Evolutionary conservation across 2,113 vertebrate genomes (phyloP), one percentile per base, ranked within the genome.

Genomic region (Lichenostomus cassidix): DNA sequence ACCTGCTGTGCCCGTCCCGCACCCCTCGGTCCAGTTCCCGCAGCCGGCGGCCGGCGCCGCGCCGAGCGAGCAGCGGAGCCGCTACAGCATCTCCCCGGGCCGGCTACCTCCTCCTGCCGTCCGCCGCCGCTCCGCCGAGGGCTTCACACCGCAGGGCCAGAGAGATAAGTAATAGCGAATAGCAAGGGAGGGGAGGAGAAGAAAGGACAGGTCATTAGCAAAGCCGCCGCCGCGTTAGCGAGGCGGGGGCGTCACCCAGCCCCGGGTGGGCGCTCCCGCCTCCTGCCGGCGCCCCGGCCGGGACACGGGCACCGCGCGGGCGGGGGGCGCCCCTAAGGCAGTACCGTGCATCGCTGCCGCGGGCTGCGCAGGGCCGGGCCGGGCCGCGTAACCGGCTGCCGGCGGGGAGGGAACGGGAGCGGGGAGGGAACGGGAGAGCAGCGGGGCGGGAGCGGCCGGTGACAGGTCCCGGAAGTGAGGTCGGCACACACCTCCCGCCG

Each of bases 21-120:
- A 64, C 76, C 87, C 41, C 76, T 23, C n/a, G 78, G 52, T 44
- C 35, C 68, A 39, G 22, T 22, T 20, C 39, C 73, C 23, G 18
- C 74, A 28, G 81, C 63, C 39, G 28, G 29, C 17, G 25, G 63
- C 53, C 14, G 84, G 67, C 81, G 12, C 47, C 11, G 24, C 71
- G 49, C 68, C 42, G 2, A 69, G 55, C 24, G 33, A 55, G 75
- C 94, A 28, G 82, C 63, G 9, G 31, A 68, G 11, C 60, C 6
- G 47, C 85, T 91, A 96, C 21, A 89, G 73, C 91, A 93, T 92
- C 93, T 47, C 93, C 68, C 18, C 55, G 4, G 37, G 37, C 55
- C 89, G 15, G 78, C 64, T 17, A 63, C 9, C 71, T 37, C 78
- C 68, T 73, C 12, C 69, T 49, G 47, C 80, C 8, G 59, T 29